A percentile compares a stretch with the other conserved stretches of the same genome.
These are phyloP conservation scores for Hippoglossus hippoglossus DNA, from an alignment of 2,797 vertebrate species.

Conservation along the genomic window DNA sequence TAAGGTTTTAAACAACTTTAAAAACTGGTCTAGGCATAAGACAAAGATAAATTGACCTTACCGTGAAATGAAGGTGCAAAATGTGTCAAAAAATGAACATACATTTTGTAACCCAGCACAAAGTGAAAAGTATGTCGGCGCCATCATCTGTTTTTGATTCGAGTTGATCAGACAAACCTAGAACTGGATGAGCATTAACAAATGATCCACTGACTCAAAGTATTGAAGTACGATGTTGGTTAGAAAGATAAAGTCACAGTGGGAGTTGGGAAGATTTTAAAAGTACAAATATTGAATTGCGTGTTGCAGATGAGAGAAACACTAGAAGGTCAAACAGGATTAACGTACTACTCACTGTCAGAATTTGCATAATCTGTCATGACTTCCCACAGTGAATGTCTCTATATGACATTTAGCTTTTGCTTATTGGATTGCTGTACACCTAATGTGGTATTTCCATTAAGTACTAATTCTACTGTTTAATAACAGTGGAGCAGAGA, in stretches of 20 bases:
- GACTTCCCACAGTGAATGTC: conserved; percentile 12
- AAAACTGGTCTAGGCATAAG: no score
- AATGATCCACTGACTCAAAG: not conserved
- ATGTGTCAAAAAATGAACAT: not conserved
- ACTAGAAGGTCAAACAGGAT: conserved; percentile 6
- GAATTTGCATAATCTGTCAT: conserved; percentile 23
- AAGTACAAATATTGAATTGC: conserved; percentile 1
- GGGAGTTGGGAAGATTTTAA: conserved; percentile 8
- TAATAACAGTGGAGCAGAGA: conserved; percentile 56
- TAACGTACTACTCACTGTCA: not conserved
- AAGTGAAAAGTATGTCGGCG: conserved; percentile 11
- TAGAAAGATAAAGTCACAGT: not conserved
- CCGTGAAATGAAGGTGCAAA: not conserved
- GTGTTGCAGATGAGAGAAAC: conserved; percentile 2
- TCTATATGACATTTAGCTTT: conserved; percentile 17
- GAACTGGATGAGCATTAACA: not conserved
- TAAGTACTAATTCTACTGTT: conserved; percentile 53
- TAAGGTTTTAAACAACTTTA: no score
- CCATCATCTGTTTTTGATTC: conserved; percentile 12
- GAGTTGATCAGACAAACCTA: not conserved
- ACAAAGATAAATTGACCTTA: no score
- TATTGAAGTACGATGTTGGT: conserved; percentile 1
- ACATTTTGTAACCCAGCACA: not conserved
- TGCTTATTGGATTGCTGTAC: conserved; percentile 51
- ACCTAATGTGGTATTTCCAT: conserved; percentile 63